These are phyloP conservation scores for Stratiolaelaps scimitus DNA, from an alignment of 1,140 invertebrate genomes.

Conservation along the genomic window DNA sequence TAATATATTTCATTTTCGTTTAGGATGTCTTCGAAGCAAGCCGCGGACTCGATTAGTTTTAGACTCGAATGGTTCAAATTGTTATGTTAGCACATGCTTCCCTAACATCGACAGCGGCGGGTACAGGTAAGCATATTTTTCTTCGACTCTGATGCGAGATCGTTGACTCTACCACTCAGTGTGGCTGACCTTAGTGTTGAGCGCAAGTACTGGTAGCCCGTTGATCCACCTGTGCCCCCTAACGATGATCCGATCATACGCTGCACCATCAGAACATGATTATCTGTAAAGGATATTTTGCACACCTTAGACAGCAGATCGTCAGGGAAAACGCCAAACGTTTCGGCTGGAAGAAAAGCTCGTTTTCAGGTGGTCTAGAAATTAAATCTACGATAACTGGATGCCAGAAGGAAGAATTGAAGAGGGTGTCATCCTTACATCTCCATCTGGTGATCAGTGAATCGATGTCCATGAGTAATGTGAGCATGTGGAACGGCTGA, in stretches of 20 bases:
- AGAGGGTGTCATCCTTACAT: constrained; percentile 62
- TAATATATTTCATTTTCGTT: background rate
- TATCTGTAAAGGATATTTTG: constrained; percentile 56
- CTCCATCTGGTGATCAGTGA: constrained; percentile 98
- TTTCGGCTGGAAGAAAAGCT: background rate
- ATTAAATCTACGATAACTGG: constrained; percentile 41
- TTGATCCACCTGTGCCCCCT: constrained; percentile 90
- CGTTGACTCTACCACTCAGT: too few species aligned
- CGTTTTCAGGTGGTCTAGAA: background rate
- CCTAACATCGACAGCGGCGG: too few species aligned
- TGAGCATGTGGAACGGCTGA: constrained; percentile 87
- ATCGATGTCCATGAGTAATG: constrained; percentile 91
- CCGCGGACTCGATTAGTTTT: background rate
- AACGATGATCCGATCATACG: constrained; percentile 96
- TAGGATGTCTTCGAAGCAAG: background rate
- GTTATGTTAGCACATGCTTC: too few species aligned
- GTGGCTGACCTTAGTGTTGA: constrained; percentile 82
- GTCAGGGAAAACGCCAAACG: background rate
- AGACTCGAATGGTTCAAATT: too few species aligned
- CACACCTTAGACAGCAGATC: background rate
- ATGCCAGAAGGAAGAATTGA: too few species aligned
- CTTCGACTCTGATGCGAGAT: too few species aligned
- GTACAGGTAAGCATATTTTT: too few species aligned
- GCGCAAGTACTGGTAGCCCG: constrained; percentile 92
- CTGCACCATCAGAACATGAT: constrained; percentile 97